Conservation (phyloP, 2,888 invertebrate species). For the Latrodectus hesperus region DNA sequence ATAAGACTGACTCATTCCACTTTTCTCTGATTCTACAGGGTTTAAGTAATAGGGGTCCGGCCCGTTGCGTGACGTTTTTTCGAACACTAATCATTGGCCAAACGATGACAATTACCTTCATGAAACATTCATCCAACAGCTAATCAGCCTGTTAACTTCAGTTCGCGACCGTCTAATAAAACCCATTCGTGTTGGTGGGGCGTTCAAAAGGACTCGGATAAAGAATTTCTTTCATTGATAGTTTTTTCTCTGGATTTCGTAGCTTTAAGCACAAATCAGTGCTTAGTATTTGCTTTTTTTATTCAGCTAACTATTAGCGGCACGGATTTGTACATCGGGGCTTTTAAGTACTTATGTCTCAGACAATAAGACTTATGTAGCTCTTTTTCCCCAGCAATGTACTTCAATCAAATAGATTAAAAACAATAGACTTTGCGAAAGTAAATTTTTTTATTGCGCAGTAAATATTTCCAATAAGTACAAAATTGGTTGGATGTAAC, state of each 20-base stretch:
- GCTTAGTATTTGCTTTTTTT: not conserved
- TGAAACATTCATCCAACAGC: conserved; percentile 15
- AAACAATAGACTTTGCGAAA: too few species aligned
- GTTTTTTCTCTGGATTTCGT: not conserved
- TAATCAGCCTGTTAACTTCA: conserved; percentile 1
- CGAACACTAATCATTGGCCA: conserved; percentile 38
- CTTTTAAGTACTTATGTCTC: too few species aligned
- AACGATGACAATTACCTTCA: conserved; percentile 35
- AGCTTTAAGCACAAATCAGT: too few species aligned
- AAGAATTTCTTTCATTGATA: not conserved
- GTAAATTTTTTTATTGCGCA: too few species aligned
- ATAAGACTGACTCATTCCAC: conserved; percentile 15
- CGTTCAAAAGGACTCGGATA: not conserved
- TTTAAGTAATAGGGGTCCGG: conserved; percentile 13
- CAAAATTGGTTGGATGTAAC: too few species aligned
- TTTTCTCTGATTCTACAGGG: conserved; percentile 5
- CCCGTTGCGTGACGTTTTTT: conserved; percentile 27
- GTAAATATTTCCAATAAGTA: too few species aligned
- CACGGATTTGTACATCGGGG: not conserved
- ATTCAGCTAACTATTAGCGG: not conserved
- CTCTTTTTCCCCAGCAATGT: too few species aligned
- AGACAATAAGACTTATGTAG: too few species aligned
- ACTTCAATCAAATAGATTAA: too few species aligned
- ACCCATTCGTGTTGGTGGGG: not conserved
- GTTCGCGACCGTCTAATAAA: not conserved